A percentile compares a stretch with the other conserved stretches of the same genome.
These are phyloP conservation scores for Macrotrachela quadricornifera DNA, from an alignment of 1,140 invertebrate genomes.

Conservation along the genomic window DNA sequence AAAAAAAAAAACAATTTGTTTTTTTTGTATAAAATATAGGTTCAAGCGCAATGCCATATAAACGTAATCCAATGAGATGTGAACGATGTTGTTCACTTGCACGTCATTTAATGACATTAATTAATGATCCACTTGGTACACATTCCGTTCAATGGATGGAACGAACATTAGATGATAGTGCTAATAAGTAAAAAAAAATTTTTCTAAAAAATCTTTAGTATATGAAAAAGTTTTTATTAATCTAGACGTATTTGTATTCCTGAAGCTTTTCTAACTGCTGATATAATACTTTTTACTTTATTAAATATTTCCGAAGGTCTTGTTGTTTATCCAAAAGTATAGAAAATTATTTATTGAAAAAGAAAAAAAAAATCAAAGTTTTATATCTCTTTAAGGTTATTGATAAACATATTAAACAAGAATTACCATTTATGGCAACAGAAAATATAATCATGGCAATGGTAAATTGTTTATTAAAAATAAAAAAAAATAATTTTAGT, in stretches of 20 bases:
- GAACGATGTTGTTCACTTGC: constrained; percentile 76
- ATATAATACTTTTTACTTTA: constrained; percentile 64
- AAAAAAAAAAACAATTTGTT: no score
- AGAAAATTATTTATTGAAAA: no score
- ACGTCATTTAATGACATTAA: constrained; percentile 61
- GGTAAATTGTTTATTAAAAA: constrained; percentile 49
- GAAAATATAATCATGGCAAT: constrained; percentile 95
- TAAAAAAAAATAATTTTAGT: no score
- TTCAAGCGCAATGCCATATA: constrained; percentile 58
- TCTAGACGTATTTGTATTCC: constrained; percentile 55
- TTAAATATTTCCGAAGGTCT: constrained; percentile 80
- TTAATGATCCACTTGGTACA: constrained; percentile 47
- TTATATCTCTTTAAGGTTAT: constrained; percentile 32
- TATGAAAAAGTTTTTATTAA: no score
- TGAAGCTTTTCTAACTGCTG: constrained; percentile 75
- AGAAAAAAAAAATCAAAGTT: no score
- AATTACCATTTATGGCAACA: constrained; percentile 84
- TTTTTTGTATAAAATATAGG: no score
- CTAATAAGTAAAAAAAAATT: constrained; percentile 41
- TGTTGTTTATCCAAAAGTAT: constrained; percentile 67
- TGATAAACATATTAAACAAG: constrained; percentile 55
- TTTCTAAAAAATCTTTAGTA: no score
- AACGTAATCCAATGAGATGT: constrained; percentile 88
- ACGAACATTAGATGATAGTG: constrained; percentile 85
- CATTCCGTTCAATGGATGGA: constrained; percentile 80